phyloP scores from a whole-genome alignment of 2,888 invertebrate genomes.

The Leptopilina drosophilae region DNA sequence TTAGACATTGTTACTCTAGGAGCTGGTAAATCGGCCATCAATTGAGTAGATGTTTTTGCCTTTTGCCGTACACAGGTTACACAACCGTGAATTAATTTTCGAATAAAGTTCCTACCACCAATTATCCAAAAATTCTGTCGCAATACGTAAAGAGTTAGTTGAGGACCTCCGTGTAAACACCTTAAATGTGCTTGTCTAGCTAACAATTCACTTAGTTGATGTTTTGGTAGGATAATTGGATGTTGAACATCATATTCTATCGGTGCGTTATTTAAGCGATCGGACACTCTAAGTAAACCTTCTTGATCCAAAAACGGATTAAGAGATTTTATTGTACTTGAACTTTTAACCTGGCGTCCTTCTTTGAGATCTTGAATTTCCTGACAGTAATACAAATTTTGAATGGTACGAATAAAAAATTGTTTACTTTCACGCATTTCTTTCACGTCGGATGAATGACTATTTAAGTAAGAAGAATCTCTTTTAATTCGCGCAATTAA shows the following conservation, averaged over 20 bases:
- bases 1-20: not conserved
- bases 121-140: slow-evolving; percentile 43
- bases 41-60: not conserved
- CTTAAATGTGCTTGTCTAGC: not conserved
- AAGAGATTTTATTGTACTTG: slow-evolving; percentile 12
- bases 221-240: slow-evolving; percentile 39
- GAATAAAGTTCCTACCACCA: not conserved
- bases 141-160: slow-evolving; percentile 15
- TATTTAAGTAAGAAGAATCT: not conserved
- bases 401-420: no score
- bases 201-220: slow-evolving; percentile 12
- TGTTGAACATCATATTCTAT: slow-evolving; percentile 20
- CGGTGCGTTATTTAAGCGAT: slow-evolving; percentile 37
- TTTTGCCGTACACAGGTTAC: not conserved
- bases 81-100: not conserved
- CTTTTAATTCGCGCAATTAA: not conserved
- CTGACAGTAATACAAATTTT: no score
- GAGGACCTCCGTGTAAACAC: slow-evolving; percentile 39
- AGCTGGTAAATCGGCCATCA: not conserved
- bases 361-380: no score
- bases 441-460: not conserved
- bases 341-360: not conserved
- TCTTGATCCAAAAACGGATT: slow-evolving; percentile 35
- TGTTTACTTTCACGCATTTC: not conserved
- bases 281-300: slow-evolving; percentile 29